Evolutionary conservation across 2,113 vertebrate genomes (phyloP), one percentile per base, ranked within the genome.

Genomic region (Anser cygnoides): DNA sequence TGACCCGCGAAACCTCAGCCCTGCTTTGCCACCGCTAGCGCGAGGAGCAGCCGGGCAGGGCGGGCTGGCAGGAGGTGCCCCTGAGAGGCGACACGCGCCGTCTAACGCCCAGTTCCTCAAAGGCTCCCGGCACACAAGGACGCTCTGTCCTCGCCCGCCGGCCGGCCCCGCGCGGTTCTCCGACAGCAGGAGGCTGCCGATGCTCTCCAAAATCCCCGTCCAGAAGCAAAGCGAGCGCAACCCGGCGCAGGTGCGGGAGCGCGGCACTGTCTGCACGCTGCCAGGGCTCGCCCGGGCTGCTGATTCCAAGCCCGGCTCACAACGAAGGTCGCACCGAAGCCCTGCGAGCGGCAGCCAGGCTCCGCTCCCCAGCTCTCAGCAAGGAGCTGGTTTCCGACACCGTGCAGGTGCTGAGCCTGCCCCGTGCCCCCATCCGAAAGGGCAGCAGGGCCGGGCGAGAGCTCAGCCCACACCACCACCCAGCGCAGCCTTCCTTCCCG

Each of bases 21-120:
- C 26, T 3, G 2, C 9, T 15, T 52, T 37, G 54, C 37, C 13
- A 0, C 55, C 11, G 58, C 13, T 23, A 37, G 31, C 59, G 29
- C 33, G 61, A 15, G 3, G 11, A 70, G 52, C 3, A n/a, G 17
- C 1, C 1, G 3, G 67, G 41, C 50, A 50, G 67, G 16, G 18
- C 46, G 7, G 29, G 37, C 25, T 15, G 67, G 43, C 74, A 31
- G 55, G 2, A 63, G 46, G 59, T 25, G 89, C 54, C 76, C 52
- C 33, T 2, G 28, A 3, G 41, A 68, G 11, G 4, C 0, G 3
- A 8, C 0, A 39, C 2, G 8, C 41, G 12, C 5, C 21, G 9
- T 3, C 39, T 20, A 8, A 86, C 4, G 13, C 55, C 17, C 7
- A 61, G 35, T 35, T 62, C n/a, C 76, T 35, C 44, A 7, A 6